Percentiles rank a stretch among this genome's conserved stretches.
phyloP scores from a whole-genome alignment of 1,140 invertebrate genomes.

The Himalopsyche phryganea region DNA sequence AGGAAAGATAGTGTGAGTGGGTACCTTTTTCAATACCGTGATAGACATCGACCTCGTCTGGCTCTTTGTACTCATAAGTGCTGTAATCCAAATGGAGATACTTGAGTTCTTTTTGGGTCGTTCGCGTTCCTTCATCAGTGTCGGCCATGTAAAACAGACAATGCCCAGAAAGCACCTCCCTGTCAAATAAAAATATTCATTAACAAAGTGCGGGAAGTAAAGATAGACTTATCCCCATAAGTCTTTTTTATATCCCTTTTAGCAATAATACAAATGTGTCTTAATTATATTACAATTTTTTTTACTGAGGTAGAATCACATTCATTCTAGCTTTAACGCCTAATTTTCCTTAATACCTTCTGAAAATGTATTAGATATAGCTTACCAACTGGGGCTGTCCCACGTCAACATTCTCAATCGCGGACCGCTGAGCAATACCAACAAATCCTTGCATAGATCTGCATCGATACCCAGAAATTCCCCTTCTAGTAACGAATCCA shows the following conservation, averaged over 20 bases:
- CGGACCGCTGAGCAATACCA: conserved; percentile 55
- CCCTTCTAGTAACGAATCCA: conserved; percentile 43
- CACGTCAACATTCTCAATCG: conserved; percentile 56
- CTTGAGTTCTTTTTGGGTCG: conserved; percentile 47
- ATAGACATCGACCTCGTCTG: conserved; percentile 44
- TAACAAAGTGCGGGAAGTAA: not conserved
- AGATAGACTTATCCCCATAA: too few species aligned
- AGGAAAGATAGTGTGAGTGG: too few species aligned
- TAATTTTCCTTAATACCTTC: too few species aligned
- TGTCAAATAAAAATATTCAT: conserved; percentile 33
- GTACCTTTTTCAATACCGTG: conserved; percentile 52
- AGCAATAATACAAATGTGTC: too few species aligned
- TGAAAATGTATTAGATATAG: too few species aligned
- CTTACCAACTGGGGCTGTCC: conserved; percentile 52
- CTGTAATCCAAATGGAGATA: conserved; percentile 46
- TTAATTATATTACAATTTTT: too few species aligned
- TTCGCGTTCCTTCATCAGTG: conserved; percentile 43
- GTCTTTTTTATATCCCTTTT: too few species aligned
- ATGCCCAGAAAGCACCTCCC: conserved; percentile 43
- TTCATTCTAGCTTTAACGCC: too few species aligned
- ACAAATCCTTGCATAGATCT: conserved; percentile 55
- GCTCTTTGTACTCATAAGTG: conserved; percentile 41
- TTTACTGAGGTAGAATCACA: too few species aligned
- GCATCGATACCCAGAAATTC: conserved; percentile 42
- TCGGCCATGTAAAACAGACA: conserved; percentile 47